phyloP scores from a whole-genome alignment of 2,888 invertebrate genomes.

The Diplazon laetatorius region DNA sequence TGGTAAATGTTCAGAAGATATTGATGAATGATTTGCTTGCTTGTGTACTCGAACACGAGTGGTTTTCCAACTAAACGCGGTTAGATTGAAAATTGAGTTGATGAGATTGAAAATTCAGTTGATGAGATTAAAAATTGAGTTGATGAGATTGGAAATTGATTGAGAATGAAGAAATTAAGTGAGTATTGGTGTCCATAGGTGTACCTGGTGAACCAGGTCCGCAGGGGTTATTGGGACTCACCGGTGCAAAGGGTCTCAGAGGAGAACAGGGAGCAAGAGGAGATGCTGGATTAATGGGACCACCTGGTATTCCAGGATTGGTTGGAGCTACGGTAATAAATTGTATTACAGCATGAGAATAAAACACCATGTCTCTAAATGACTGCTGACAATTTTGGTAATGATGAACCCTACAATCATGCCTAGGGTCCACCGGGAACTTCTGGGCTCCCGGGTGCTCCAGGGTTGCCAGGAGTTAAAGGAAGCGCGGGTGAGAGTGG shows the following conservation, averaged over 20 bases:
- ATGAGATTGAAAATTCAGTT: too few relatives aligned
- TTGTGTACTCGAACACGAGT: too few relatives aligned
- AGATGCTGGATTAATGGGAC: conserved; percentile 89
- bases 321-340: conserved; percentile 86
- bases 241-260: conserved; percentile 89
- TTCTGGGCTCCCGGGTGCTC: conserved; percentile 87
- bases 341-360: not conserved
- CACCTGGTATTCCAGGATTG: conserved; percentile 91
- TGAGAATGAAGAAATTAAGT: not conserved
- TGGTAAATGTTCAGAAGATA: conserved; percentile 80
- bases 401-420: not conserved
- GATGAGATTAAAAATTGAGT: too few relatives aligned
- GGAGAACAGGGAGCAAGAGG: conserved; percentile 91
- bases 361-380: not conserved
- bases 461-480: conserved; percentile 88
- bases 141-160: too few relatives aligned
- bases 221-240: conserved; percentile 85
- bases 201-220: conserved; percentile 86
- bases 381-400: not conserved
- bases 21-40: not conserved
- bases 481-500: conserved; percentile 89
- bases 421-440: conserved; percentile 88
- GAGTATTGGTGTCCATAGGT: conserved; percentile 80
- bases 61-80: too few relatives aligned
- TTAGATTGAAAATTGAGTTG: too few relatives aligned